Evolutionary conservation across 2,888 invertebrate genomes (phyloP), one percentile per base, ranked within the genome.

Genomic region (Tenodera sinensis): DNA sequence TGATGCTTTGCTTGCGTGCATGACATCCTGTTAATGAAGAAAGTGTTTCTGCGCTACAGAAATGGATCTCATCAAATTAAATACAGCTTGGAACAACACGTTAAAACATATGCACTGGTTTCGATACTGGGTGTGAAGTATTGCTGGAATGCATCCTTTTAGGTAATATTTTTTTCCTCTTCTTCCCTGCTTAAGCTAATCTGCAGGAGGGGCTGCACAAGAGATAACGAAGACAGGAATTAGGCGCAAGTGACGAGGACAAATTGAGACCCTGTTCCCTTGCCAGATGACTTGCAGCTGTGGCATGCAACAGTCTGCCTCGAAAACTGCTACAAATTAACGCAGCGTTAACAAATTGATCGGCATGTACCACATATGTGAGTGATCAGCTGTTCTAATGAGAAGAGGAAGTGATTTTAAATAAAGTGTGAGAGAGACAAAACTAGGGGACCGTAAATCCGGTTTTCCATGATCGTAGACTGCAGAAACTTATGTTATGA

Each of bases 271-370:
- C 83, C 87, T 25, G 81, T 71, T 71, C 27, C 34, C 9, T 25
- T 20, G 54, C 28, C 89, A 89, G 88, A 89, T 89, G 89, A 88
- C 89, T 89, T 89, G 89, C 89, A 88, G 89, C 89, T 88, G 89
- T 85, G 84, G 82, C 54, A 28, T n/a, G 83, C 30, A 85, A 86
- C 86, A 83, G 83, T 15, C 83, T 88, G 84, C 7, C 34, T 28
- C 83, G 30, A 83, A 88, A 83, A 71, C 54, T 71, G 54, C 54
- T 71, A 71, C 54, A 71, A 71, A 71, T 71, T 20, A 71, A 15
- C 20, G 20, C 54, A 71, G 54, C 54, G 54, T 25, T 71, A 71
- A 71, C 54, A 71, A 71, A 71, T 71, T 71, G 54, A 71, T 71
- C 54, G 54, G 54, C 54, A 6, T 71, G 54, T 71, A 54, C 4